Base-by-base conservation (phyloP, 1,140 invertebrate genomes). In the Parasteatoda tepidariorum region DNA sequence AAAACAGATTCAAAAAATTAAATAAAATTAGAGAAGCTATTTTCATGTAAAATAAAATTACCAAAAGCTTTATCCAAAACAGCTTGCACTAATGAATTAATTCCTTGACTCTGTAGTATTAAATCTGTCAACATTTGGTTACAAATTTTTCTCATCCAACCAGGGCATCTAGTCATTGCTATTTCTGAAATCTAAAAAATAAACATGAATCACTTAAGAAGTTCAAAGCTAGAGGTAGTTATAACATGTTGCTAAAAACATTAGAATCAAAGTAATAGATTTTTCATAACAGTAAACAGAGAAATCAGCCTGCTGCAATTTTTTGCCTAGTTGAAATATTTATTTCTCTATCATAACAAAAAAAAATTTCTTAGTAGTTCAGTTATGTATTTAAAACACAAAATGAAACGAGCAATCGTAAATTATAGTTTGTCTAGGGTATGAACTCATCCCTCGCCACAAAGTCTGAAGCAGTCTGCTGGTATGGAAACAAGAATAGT, bases 31-130 rank as follows among this genome's bases (percentile, higher is more conserved):
- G 9, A 59, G 9, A 9, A n/a, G 22, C 31, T 68, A 41, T 22
- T 41, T 38, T 2, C n/a, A n/a, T n/a, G n/a, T n/a, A n/a, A n/a
- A n/a, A n/a, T 13, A 55, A 41, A 70, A 64, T 61, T 28, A 81
- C 78, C 66, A 81, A 26, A 41, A 13, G 66, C 54, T 70, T 71
- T 59, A 70, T 70, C 55, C 0, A 81, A 26, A n/a, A 81, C 54
- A 4, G 54, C 78, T 68, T 61, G 48, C 34, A 81, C 78, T 24
- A 81, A 70, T 26, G 30, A 11, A 24, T 54, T 66, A 34, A 81
- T 70, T 6, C 78, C 78, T 61, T 81, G 13, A n/a, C 31, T 70
- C 61, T 81, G 64, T 11, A 81, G 55, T 61, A 81, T 13, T 30
- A 61, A 34, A 28, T 81, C 55, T 5, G 78, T 81, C 9, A 70